Base-by-base conservation (phyloP, 2,888 invertebrate species). In the Hetaerina titia region DNA sequence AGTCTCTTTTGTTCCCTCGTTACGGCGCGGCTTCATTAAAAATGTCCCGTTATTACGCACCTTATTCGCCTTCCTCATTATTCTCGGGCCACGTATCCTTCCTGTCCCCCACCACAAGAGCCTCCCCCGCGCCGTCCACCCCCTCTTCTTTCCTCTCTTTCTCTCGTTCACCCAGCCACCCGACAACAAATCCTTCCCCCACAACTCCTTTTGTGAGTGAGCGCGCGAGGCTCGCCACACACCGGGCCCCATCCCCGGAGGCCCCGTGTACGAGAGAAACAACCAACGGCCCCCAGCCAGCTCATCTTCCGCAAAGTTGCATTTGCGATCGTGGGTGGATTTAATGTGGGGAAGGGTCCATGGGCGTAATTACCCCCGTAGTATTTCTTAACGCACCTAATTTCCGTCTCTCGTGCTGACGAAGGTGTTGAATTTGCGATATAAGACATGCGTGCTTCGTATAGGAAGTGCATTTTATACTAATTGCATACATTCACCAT, bases 41-140 rank as follows among this genome's bases (percentile, higher is more conserved):
- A 81, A 81, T 81, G 81, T 81, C 81, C 81, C 81, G 81, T 81
- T 81, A 81, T 81, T 81, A 81, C 81, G 81, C 81, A 31, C 81
- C 81, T 31, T 81, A 81, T 81, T 81, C 81, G 81, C 81, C n/a
- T 22, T 5, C 22, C 81, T 81, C 81, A 81, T 81, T 81, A 81
- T 81, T 81, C 81, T 13, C 31, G 25, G 25, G 11, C 31, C n/a
- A 13, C 81, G 25, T 31, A 31, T 81, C 81, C 81, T 81, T 81
- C 81, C 81, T 31, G 81, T 81, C 81, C 25, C 81, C 31, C 11
- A n/a, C 69, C 69, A n/a, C 81, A 31, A 13, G 45, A 45, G 45
- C 19, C 63, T 63, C 63, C 63, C 19, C 63, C 63, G 5, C 5
- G 17, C 19, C 63, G 5, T 0, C 63, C 19, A 63, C 17, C 63